These are phyloP conservation scores for Pheosia tremula DNA, from an alignment of 2,888 invertebrate genomes.

Conservation along the genomic window DNA sequence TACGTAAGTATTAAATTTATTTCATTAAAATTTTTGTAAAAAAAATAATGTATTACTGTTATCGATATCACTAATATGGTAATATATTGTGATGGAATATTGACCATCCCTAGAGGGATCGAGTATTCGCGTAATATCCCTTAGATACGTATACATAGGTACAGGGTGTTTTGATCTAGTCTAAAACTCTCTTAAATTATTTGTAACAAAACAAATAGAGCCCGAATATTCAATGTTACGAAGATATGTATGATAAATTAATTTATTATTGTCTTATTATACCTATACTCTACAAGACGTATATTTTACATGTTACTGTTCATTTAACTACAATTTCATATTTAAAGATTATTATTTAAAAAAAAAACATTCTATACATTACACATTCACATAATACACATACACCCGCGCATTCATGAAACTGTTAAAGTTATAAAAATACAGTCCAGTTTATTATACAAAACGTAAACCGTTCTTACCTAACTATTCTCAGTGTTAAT, in stretches of 20 bases:
- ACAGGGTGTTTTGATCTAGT: slow-evolving; percentile 28
- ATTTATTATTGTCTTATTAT: slow-evolving; percentile 45
- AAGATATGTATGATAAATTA: slow-evolving; percentile 56
- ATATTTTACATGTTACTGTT: slow-evolving; percentile 51
- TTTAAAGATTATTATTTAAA: slow-evolving; percentile 36
- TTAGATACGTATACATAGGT: slow-evolving; percentile 28
- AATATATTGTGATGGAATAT: slow-evolving; percentile 78
- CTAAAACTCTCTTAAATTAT: slow-evolving; percentile 30
- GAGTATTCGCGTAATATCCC: slow-evolving; percentile 57
- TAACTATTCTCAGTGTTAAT: slow-evolving; percentile 48
- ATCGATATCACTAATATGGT: slow-evolving; percentile 75
- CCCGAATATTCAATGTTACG: slow-evolving; percentile 34
- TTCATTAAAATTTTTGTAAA: slow-evolving; percentile 69
- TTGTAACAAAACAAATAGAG: slow-evolving; percentile 30
- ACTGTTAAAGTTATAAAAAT: slow-evolving; percentile 51
- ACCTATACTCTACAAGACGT: slow-evolving; percentile 62
- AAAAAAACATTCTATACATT: slow-evolving; percentile 58
- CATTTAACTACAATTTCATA: slow-evolving; percentile 24
- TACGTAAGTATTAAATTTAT: slow-evolving; percentile 62
- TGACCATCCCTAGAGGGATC: slow-evolving; percentile 58
- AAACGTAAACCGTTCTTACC: slow-evolving; percentile 65
- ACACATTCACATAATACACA: slow-evolving; percentile 45
- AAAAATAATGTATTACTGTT: slow-evolving; percentile 66
- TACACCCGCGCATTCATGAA: slow-evolving; percentile 50
- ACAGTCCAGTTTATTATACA: slow-evolving; percentile 77